Base-by-base conservation (phyloP, 2,888 invertebrate genomes). In the Papilio demoleus region DNA sequence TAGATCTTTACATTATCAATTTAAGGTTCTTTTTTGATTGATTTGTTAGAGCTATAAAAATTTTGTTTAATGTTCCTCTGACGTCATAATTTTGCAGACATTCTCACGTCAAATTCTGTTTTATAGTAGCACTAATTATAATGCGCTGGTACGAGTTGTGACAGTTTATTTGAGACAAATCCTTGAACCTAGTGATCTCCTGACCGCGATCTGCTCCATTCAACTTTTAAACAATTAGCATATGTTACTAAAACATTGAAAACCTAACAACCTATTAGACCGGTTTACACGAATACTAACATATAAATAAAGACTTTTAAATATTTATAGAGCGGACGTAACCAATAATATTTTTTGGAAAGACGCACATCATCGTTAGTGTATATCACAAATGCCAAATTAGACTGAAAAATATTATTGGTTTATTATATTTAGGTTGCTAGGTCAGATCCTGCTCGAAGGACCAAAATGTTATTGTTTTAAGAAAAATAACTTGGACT, bases 151-250 rank as follows among this genome's bases (percentile, higher is more conserved):
- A 6, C n/a, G 17, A 53, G 3, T 27, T 53, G 53, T 53, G 53
- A 53, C 31, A n/a, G 24, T 1, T 53, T 53, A 14, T n/a, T 9
- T 17, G n/a, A n/a, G n/a, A n/a, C 31, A 24, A 17, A 53, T 53
- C 53, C 53, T 53, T 53, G 53, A 53, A 27, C 53, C 27, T 53
- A 53, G 27, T 53, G 53, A 31, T 53, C 53, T 14, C 27, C 31
- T 53, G 53, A 53, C 53, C 31, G 31, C 53, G 9, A 53, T 53
- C 8, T 12, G 31, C 4, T 12, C n/a, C n/a, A 61, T 17, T 45
- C 17, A 47, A 40, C 59, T 45, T 47, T 24, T n/a, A 19, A 42
- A 22, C n/a, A 24, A 59, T 67, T 53, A 53, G 50, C 61, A 67
- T 61, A 53, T 31, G 61, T 40, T 60, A 47, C n/a, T n/a, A n/a